phyloP scores from a whole-genome alignment of 2,113 vertebrate species.

The Mus pahari region DNA sequence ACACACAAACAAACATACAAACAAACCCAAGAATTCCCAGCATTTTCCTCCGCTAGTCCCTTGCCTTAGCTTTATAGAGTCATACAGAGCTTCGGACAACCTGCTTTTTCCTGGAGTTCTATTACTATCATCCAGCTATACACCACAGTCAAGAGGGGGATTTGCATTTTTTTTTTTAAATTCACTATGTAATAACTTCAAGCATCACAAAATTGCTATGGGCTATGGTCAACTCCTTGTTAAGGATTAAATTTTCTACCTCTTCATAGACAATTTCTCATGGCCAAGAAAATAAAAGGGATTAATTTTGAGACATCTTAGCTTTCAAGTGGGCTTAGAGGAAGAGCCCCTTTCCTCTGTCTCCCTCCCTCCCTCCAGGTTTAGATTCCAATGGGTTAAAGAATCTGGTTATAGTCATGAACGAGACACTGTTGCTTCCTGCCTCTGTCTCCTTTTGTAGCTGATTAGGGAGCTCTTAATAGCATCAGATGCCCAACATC shows the following conservation, averaged over 20 bases:
- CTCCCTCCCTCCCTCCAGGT: slow-evolving; percentile 2
- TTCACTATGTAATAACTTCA: slow-evolving; percentile 17
- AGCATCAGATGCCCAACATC: slow-evolving; percentile 53
- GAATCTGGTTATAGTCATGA: neutral
- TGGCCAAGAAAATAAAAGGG: neutral
- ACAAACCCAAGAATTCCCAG: neutral
- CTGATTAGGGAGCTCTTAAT: slow-evolving; percentile 77
- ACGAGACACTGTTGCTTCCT: slow-evolving; percentile 3
- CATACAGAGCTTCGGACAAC: neutral
- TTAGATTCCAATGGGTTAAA: neutral
- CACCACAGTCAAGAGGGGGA: neutral
- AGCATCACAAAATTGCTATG: neutral
- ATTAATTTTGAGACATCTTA: slow-evolving; percentile 18
- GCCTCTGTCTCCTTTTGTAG: neutral
- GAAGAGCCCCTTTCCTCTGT: neutral
- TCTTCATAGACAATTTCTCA: neutral
- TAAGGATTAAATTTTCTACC: slow-evolving; percentile 28
- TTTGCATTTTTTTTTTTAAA: slow-evolving; percentile 2
- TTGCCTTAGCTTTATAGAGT: neutral
- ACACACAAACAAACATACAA: neutral
- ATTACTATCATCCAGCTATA: neutral
- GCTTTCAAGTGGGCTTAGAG: neutral
- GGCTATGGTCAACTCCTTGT: neutral
- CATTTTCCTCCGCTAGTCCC: neutral
- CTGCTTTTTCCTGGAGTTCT: neutral